Evolutionary conservation across 2,113 vertebrate species (phyloP), one percentile per base, ranked within the genome.

Genomic region (Menura novaehollandiae): DNA sequence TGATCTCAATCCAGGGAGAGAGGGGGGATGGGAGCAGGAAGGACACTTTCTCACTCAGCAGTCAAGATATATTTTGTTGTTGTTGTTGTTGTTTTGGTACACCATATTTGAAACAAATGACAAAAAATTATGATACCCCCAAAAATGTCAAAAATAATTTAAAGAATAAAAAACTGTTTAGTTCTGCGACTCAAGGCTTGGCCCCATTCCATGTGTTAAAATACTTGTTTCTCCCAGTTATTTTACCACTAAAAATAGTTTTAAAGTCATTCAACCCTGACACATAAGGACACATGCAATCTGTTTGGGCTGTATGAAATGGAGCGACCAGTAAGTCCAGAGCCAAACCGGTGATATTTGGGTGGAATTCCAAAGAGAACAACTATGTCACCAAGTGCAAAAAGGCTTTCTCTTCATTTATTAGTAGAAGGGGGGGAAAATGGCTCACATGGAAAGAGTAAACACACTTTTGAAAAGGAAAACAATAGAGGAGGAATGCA

Each of bases 1-100:
- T 90, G 92, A 97, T 94, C 92, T 81, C 82, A 53, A 30, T 89
- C 96, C 91, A 96, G 78, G 53, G 44, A 51, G 64, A 27, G 59
- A 63, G n/a, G 59, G 76, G 43, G 33, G 62, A 12, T 62, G 85
- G 63, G 46, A 22, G 24, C 75, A 89, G 37, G 85, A 91, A 82
- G 30, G 46, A 55, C 24, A 51, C 21, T 19, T 35, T 27, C 55
- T 47, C 51, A 58, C 80, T 89, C 82, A 79, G 11, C 74, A 89
- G 12, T 28, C 71, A 85, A 68, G 30, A 28, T 1, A 55, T 7
- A 24, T 39, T 15, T 35, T 27, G 39, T 15, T 21, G 13, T 19
- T 8, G 46, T 46, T 7, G 1, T 27, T 47, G 24, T 63, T 26
- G 4, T 28, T 76, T 44, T 63, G 26, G 63, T 43, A 27, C 41